Percentiles rank a stretch among this genome's conserved stretches.
These are phyloP conservation scores for Caenorhabditis sp. DNA, from an alignment of 2,888 invertebrate species.

Conservation along the genomic window DNA sequence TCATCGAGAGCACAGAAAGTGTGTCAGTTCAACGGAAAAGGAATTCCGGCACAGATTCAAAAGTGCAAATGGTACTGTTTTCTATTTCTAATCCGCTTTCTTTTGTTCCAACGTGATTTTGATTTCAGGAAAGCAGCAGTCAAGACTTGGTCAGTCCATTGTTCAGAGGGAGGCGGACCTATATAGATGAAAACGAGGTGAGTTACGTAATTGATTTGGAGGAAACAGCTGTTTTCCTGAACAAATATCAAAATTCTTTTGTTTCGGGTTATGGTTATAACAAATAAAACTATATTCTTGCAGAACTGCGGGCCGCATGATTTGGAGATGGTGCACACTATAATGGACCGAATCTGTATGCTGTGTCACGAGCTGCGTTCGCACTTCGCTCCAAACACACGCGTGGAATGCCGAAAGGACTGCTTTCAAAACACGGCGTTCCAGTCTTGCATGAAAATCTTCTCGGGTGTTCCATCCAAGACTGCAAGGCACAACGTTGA, in stretches of 20 bases:
- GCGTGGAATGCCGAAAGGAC: constrained; percentile 64
- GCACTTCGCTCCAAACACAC: constrained; percentile 65
- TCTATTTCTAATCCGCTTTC: too few species aligned
- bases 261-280: background rate
- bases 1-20: constrained; percentile 8
- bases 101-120: too few species aligned
- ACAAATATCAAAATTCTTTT: constrained; percentile 14
- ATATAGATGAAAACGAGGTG: constrained; percentile 45
- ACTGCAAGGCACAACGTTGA: constrained; percentile 12
- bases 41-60: background rate
- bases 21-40: constrained; percentile 9
- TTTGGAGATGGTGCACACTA: constrained; percentile 65
- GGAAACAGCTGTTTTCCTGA: constrained; percentile 36
- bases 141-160: background rate
- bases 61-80: constrained; percentile 6
- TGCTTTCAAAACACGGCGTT: constrained; percentile 46
- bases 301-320: constrained; percentile 61
- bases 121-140: background rate
- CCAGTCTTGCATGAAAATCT: constrained; percentile 66
- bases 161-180: constrained; percentile 35
- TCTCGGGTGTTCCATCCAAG: constrained; percentile 43
- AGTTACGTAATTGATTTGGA: background rate
- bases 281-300: constrained; percentile 33
- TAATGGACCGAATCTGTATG: constrained; percentile 71
- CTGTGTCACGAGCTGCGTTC: constrained; percentile 72